Percentiles rank a stretch among this genome's conserved stretches.
Evolutionary conservation across 1,140 invertebrate genomes (phyloP).

Genomic region (Battus philenor): DNA sequence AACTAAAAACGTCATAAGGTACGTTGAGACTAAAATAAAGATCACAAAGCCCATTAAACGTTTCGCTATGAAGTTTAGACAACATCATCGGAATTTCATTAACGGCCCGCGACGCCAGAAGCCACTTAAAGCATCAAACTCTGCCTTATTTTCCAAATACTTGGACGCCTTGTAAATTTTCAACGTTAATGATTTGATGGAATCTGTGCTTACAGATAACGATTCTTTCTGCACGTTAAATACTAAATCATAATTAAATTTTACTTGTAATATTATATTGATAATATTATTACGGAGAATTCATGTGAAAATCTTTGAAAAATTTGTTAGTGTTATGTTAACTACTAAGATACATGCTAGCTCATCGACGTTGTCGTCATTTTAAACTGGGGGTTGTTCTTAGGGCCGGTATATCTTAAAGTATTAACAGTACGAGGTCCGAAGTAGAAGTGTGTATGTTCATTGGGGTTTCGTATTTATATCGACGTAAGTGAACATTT

Average conservation of each 20-base stretch:
- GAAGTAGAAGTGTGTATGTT: too few species aligned
- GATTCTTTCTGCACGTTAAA: not conserved
- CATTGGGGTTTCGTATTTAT: too few species aligned
- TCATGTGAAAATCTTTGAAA: too few species aligned
- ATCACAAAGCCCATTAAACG: slow-evolving; percentile 25
- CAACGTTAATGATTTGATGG: slow-evolving; percentile 17
- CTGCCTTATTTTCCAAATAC: slow-evolving; percentile 37
- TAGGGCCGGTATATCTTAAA: too few species aligned
- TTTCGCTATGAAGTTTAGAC: slow-evolving; percentile 32
- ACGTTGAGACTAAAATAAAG: not conserved
- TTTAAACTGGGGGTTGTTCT: too few species aligned
- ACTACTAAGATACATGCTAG: too few species aligned
- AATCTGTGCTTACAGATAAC: slow-evolving; percentile 12
- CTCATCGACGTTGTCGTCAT: too few species aligned
- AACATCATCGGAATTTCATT: slow-evolving; percentile 25
- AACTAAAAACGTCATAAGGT: not conserved
- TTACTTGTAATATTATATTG: too few species aligned
- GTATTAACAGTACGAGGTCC: too few species aligned
- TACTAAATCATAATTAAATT: not conserved
- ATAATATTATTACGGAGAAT: too few species aligned
- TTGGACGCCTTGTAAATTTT: slow-evolving; percentile 33
- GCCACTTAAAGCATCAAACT: slow-evolving; percentile 28
- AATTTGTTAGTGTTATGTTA: too few species aligned
- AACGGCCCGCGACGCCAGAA: slow-evolving; percentile 23
- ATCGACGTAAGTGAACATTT: too few species aligned